A percentile compares a stretch with the other conserved stretches of the same genome.
Conservation (phyloP, 2,888 invertebrate species). For the Crepidodera aurea region DNA sequence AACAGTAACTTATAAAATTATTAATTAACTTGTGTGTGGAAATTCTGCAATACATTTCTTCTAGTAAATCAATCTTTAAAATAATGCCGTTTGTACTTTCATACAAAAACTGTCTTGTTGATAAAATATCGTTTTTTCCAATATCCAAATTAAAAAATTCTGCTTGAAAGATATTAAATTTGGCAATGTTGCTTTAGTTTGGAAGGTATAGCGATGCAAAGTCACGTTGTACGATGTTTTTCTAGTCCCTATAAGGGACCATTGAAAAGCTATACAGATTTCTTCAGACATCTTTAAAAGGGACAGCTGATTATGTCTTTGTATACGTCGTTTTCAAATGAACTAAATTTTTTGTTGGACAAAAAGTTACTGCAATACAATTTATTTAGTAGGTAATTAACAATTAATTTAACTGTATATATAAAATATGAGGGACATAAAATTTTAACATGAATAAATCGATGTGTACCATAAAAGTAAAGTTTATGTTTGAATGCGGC, state of each 20-base stretch:
- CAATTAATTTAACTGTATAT: neutral
- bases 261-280: conserved; percentile 13
- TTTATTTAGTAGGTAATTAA: conserved; percentile 8
- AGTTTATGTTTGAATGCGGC: neutral
- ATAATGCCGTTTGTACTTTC: no score
- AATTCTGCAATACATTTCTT: no score
- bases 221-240: conserved; percentile 21
- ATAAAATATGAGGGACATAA: conserved; percentile 9
- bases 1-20: no score
- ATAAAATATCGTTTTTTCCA: neutral
- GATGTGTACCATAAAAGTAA: conserved; percentile 1
- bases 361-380: neutral
- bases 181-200: conserved; percentile 9
- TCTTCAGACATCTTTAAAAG: neutral
- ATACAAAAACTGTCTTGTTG: no score
- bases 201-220: conserved; percentile 15
- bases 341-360: neutral
- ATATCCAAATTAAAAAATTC: no score
- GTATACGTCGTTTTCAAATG: no score
- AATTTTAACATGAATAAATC: conserved; percentile 7
- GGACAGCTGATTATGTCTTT: no score
- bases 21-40: no score
- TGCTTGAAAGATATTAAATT: neutral
- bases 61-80: no score
- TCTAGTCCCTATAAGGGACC: conserved; percentile 4